A percentile compares a stretch with the other conserved stretches of the same genome.
phyloP scores from a whole-genome alignment of 2,797 vertebrate species.

The Eulemur coronatus region DNA sequence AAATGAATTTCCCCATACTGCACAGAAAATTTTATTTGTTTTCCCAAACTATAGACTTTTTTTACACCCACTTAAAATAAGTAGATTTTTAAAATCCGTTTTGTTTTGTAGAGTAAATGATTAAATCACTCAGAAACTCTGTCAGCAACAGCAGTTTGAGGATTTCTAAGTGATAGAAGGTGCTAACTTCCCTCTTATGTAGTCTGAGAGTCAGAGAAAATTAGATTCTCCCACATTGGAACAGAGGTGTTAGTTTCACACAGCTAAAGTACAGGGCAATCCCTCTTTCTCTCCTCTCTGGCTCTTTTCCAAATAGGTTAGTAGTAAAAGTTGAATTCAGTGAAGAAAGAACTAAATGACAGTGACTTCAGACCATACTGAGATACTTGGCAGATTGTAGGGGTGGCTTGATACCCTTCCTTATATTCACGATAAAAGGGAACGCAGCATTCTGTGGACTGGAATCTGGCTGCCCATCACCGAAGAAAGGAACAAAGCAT shows the following conservation, averaged over 20 bases:
- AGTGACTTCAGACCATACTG: background rate
- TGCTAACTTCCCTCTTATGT: background rate
- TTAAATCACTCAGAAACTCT: background rate
- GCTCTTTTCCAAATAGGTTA: constrained; percentile 52
- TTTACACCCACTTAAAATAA: constrained; percentile 57
- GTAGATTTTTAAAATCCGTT: background rate
- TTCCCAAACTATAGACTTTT: constrained; percentile 11
- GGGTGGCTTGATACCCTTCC: background rate
- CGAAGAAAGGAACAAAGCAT: constrained; percentile 30
- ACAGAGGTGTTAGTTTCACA: background rate
- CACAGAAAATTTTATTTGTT: constrained; percentile 21
- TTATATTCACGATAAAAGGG: background rate
- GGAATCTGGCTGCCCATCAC: background rate
- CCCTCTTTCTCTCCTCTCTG: background rate
- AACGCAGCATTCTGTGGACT: background rate
- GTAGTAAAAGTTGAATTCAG: constrained; percentile 27
- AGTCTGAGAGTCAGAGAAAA: constrained; percentile 36
- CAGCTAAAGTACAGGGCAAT: background rate
- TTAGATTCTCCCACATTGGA: background rate
- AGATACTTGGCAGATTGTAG: background rate
- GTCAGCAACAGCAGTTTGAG: background rate
- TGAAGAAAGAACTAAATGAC: background rate
- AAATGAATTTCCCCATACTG: background rate
- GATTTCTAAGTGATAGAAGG: background rate
- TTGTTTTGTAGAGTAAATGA: constrained; percentile 40